Conservation (phyloP, 2,888 invertebrate species). For the Cataglyphis rosenhaueri region DNA sequence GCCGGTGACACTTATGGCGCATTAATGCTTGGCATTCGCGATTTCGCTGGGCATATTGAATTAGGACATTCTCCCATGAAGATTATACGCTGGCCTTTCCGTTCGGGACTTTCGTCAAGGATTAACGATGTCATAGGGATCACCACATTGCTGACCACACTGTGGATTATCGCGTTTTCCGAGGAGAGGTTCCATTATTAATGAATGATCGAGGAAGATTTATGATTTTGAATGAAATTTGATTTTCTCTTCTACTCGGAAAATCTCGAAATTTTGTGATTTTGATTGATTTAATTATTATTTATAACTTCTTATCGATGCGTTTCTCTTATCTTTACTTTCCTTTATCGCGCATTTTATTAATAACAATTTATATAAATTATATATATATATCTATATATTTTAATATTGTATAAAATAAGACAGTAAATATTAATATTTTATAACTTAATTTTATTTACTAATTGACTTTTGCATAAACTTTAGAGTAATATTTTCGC, state of each 20-base stretch:
- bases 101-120: slow-evolving; percentile 7
- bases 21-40: slow-evolving; percentile 61
- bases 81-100: slow-evolving; percentile 57
- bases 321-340: background rate
- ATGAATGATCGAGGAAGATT: slow-evolving; percentile 6
- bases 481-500: background rate
- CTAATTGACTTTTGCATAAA: background rate
- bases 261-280: background rate
- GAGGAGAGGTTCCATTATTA: background rate
- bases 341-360: background rate
- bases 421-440: background rate
- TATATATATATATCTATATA: background rate
- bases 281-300: background rate
- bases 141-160: background rate
- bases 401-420: background rate
- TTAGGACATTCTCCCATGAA: slow-evolving; percentile 69
- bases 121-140: background rate
- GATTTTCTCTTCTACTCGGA: background rate
- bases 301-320: background rate
- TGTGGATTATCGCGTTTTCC: background rate
- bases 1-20: slow-evolving; percentile 68
- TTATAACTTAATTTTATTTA: background rate
- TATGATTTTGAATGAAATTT: slow-evolving; percentile 6
- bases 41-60: slow-evolving; percentile 56
- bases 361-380: background rate